Percentiles rank a stretch among this genome's conserved stretches.
Evolutionary conservation across 2,888 invertebrate species (phyloP).

Genomic region (Tridacna gigas): DNA sequence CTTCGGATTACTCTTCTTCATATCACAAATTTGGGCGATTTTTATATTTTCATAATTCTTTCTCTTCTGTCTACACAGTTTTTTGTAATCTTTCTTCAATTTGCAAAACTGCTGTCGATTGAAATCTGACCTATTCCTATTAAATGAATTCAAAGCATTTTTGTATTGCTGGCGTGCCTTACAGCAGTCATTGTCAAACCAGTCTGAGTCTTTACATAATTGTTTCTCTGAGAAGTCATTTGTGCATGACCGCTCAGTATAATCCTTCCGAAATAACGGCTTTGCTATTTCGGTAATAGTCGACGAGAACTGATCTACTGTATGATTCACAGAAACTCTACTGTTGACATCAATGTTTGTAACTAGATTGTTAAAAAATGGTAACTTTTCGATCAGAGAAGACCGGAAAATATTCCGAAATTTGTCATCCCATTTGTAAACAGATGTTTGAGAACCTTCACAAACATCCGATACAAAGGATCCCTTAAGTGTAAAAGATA

Average conservation of each 20-base stretch:
- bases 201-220: background rate
- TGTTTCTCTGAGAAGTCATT: background rate
- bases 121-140: background rate
- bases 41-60: background rate
- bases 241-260: too few species aligned
- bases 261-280: conserved; percentile 6
- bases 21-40: conserved; percentile 13
- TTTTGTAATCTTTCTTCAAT: conserved; percentile 16
- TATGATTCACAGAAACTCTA: conserved; percentile 13
- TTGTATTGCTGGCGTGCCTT: conserved; percentile 1
- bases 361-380: conserved; percentile 3
- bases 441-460: background rate
- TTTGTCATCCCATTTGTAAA: background rate
- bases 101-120: conserved; percentile 13
- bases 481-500: background rate
- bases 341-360: background rate
- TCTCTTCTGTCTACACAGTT: conserved; percentile 14
- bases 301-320: background rate
- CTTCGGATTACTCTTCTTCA: background rate
- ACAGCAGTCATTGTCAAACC: conserved; percentile 24
- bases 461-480: background rate
- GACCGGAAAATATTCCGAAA: conserved; percentile 8
- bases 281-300: conserved; percentile 5
- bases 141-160: conserved; percentile 4
- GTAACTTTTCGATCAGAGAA: conserved; percentile 20